phyloP scores from a whole-genome alignment of 2,113 vertebrate species.

The Sinosuthora webbiana region DNA sequence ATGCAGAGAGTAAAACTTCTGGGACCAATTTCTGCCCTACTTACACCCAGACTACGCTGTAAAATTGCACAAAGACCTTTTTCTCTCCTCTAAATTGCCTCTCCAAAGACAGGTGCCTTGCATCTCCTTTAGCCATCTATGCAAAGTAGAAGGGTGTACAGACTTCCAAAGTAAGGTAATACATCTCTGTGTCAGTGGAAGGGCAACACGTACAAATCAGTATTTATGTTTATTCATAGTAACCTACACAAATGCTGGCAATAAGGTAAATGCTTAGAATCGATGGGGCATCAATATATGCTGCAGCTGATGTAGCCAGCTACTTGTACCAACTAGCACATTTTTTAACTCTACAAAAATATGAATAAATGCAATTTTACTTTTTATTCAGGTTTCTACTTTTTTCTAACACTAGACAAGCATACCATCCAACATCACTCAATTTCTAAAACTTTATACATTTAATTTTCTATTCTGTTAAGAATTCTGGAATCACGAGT shows the following conservation, averaged over 20 bases:
- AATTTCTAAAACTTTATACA: neutral
- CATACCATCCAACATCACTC: neutral
- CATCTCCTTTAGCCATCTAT: conserved; percentile 65
- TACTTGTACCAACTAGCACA: neutral
- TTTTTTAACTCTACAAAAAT: neutral
- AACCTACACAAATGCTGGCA: conserved; percentile 53
- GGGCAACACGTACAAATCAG: conserved; percentile 51
- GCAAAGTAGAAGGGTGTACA: conserved; percentile 53
- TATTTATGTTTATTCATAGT: conserved; percentile 69
- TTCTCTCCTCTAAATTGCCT: conserved; percentile 52
- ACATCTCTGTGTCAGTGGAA: conserved; percentile 63
- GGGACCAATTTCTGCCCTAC: neutral
- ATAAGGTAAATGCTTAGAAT: conserved; percentile 40
- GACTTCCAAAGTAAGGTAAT: conserved; percentile 65
- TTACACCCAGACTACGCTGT: neutral
- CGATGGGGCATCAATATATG: neutral
- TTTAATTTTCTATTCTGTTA: neutral
- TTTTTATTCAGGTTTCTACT: neutral
- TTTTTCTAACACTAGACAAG: neutral
- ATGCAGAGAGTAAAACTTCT: neutral
- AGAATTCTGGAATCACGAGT: neutral
- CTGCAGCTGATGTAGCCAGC: neutral
- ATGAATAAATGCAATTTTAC: neutral
- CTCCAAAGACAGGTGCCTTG: conserved; percentile 36
- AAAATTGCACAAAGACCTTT: conserved; percentile 37